These are phyloP conservation scores for Dermatophagoides farinae DNA, from an alignment of 1,140 invertebrate species.

Conservation along the genomic window DNA sequence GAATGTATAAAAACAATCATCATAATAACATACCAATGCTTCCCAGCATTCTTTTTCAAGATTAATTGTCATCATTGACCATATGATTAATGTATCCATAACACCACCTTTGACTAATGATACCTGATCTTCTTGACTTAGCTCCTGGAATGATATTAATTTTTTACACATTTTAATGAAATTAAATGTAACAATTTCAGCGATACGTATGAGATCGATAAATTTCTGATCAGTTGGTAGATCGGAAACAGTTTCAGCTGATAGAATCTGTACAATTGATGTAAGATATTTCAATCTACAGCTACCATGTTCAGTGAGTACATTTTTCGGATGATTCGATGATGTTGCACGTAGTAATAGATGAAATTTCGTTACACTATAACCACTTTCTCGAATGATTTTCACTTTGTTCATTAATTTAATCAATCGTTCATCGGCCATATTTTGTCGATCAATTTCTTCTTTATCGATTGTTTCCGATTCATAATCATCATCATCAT, in stretches of 20 bases:
- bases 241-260: conserved; percentile 6
- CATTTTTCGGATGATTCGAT: neutral
- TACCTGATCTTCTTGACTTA: conserved; percentile 76
- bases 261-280: conserved; percentile 7
- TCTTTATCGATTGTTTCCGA: neutral
- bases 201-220: conserved; percentile 65
- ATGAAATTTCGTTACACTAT: conserved; percentile 3
- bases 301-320: neutral
- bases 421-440: neutral
- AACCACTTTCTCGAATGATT: conserved; percentile 1
- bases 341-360: neutral
- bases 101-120: conserved; percentile 66
- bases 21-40: conserved; percentile 17
- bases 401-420: conserved; percentile 6
- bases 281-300: conserved; percentile 7
- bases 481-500: no score
- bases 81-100: conserved; percentile 74
- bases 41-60: conserved; percentile 62
- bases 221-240: conserved; percentile 24
- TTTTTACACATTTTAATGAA: conserved; percentile 81
- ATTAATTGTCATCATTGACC: conserved; percentile 70
- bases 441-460: neutral
- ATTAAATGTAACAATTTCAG: conserved; percentile 64
- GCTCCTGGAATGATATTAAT: conserved; percentile 62
- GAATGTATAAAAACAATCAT: conserved; percentile 24